phyloP scores from a whole-genome alignment of 2,888 invertebrate species.

The Lysandra coridon region DNA sequence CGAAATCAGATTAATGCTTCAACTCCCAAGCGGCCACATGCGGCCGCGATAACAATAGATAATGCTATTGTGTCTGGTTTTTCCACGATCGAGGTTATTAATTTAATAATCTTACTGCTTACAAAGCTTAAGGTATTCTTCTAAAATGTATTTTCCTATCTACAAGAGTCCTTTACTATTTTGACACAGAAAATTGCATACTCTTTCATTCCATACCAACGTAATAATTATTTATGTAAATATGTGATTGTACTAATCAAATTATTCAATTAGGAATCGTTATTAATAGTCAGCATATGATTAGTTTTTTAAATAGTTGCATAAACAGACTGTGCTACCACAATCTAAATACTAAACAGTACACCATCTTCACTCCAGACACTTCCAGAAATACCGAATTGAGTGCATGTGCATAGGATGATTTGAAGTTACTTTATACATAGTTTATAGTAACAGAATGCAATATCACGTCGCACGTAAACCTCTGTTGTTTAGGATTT shows the following conservation, averaged over 20 bases:
- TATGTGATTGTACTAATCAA: neutral
- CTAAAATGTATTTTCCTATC: neutral
- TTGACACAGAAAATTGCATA: neutral
- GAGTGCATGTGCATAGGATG: too few relatives aligned
- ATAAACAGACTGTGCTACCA: neutral
- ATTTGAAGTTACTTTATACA: too few relatives aligned
- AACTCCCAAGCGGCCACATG: too few relatives aligned
- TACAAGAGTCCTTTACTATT: neutral
- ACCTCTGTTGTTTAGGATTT: neutral
- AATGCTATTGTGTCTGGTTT: too few relatives aligned
- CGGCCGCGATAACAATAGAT: too few relatives aligned
- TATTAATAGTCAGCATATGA: neutral
- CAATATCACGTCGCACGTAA: too few relatives aligned
- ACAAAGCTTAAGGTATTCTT: neutral
- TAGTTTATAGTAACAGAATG: too few relatives aligned
- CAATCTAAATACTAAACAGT: neutral
- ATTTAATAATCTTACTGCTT: neutral
- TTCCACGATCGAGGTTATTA: too few relatives aligned
- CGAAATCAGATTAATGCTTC: neutral
- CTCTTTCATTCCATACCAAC: neutral
- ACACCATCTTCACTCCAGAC: neutral
- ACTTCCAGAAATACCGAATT: neutral
- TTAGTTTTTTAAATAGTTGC: slow-evolving; percentile 12
- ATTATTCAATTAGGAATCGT: neutral
- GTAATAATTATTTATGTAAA: neutral